Percentiles rank a stretch among this genome's conserved stretches.
Evolutionary conservation across 2,113 vertebrate genomes (phyloP).

Genomic region (Barnardius zonarius): DNA sequence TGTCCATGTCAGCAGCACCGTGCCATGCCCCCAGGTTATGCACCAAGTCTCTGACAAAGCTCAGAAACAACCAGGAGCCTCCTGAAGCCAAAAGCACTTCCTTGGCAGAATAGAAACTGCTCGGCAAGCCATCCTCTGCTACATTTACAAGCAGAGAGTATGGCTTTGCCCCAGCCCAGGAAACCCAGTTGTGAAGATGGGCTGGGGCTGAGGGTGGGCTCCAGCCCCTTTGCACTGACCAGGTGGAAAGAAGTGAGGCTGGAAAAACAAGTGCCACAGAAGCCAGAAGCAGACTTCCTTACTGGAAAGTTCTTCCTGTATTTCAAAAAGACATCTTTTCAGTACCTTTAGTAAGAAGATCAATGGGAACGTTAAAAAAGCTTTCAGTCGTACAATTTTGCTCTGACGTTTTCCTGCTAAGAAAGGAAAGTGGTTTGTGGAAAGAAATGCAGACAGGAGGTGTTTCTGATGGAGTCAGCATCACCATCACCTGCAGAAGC

Average conservation of each 20-base stretch:
- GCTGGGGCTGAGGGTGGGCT: background rate
- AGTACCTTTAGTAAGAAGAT: background rate
- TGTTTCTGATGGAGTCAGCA: background rate
- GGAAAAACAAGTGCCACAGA: background rate
- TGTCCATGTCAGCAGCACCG: accelerated
- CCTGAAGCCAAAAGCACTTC: background rate
- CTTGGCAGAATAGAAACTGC: background rate
- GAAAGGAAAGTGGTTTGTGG: background rate
- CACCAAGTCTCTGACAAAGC: background rate
- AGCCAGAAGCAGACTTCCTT: background rate
- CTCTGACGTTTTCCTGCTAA: background rate
- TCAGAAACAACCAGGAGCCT: background rate
- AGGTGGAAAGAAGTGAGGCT: background rate
- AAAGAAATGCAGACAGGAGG: background rate
- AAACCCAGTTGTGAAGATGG: accelerated
- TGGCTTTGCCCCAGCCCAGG: background rate
- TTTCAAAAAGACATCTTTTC: background rate
- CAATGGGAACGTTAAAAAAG: background rate
- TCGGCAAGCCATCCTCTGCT: background rate
- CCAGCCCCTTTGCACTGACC: background rate
- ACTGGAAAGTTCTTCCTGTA: background rate
- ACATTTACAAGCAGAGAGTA: background rate
- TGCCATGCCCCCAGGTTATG: background rate
- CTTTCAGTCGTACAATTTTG: background rate
- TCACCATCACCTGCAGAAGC: background rate